phyloP scores from a whole-genome alignment of 2,888 invertebrate species.

The Leucozona laternaria region DNA sequence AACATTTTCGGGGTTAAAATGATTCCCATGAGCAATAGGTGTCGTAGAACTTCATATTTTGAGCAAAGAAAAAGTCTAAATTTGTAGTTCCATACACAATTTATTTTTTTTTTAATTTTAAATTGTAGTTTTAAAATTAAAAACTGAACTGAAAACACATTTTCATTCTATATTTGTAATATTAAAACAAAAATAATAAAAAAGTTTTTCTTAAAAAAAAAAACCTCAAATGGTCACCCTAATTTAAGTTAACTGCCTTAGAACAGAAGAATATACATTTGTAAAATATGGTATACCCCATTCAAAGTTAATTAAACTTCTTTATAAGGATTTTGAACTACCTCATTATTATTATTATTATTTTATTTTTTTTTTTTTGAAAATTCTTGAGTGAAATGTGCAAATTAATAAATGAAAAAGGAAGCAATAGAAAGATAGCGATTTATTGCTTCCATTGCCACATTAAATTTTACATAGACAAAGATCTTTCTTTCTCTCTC shows the following conservation, averaged over 20 bases:
- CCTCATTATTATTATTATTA: not conserved
- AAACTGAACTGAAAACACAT: too few relatives aligned
- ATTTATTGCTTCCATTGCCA: slow-evolving; percentile 24
- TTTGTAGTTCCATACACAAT: too few relatives aligned
- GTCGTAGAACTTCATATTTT: too few relatives aligned
- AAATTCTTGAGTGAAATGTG: slow-evolving; percentile 1
- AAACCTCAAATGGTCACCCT: not conserved
- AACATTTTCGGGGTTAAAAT: too few relatives aligned
- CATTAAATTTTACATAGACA: slow-evolving; percentile 4
- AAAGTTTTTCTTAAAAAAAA: not conserved
- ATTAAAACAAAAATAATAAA: too few relatives aligned
- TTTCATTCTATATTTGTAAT: too few relatives aligned
- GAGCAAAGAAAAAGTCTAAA: too few relatives aligned
- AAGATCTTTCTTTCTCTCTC: slow-evolving; percentile 7
- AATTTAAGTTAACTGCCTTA: not conserved
- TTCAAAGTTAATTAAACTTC: slow-evolving; percentile 38
- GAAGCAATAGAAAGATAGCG: slow-evolving; percentile 25
- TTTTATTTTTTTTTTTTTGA: not conserved
- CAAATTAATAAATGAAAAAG: not conserved
- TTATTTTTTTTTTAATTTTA: too few relatives aligned
- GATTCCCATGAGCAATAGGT: too few relatives aligned
- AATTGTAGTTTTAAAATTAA: too few relatives aligned
- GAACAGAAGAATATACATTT: not conserved
- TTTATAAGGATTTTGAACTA: not conserved
- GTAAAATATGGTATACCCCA: not conserved